Evolutionary conservation across 1,140 invertebrate genomes (phyloP), one percentile per base, ranked within the genome.

Genomic region (Littorina saxatilis): DNA sequence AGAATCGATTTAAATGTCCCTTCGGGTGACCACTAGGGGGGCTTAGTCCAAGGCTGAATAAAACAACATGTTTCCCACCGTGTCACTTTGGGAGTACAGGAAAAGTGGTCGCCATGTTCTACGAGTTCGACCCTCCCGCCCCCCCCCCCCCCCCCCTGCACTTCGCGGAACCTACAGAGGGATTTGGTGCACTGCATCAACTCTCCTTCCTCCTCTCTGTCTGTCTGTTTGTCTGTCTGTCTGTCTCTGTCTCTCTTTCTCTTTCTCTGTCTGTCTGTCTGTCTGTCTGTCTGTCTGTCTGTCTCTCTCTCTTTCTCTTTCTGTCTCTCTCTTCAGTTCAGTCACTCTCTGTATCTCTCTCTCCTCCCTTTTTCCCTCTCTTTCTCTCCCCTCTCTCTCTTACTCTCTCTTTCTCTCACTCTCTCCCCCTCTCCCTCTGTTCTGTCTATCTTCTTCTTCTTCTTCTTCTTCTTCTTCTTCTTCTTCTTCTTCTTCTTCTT

Each of bases 241-340:
- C 9, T 11, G 7, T 27, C 5, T 58, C 15, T 58, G 7, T 58
- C 15, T 58, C 15, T 58, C 9, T 58, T 17, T 58, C 15, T 58
- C 9, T 58, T 4, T 58, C 9, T 58, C 15, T 58, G 55, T 58
- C 15, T 58, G 55, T 58, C 15, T 58, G 7, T 58, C 15, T 58
- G 7, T 58, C 9, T 58, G 55, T 11, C 15, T 58, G 55, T 58
- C 15, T 27, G 55, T 58, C 15, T 58, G 55, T 23, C 15, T 4
- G 55, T 58, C 55, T 58, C 55, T 58, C 55, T 58, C 55, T 58
- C 55, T 58, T 23, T 58, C 55, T 58, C 55, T 58, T 23, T 23
- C n/a, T 58, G 15, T 58, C 3, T 58, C n/a, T 58, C n/a, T 58
- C n/a, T 58, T 7, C n/a, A 4, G 9, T 23, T 58, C n/a, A 15